A percentile compares a stretch with the other conserved stretches of the same genome.
Conservation (phyloP, 2,113 vertebrate species). For the Pseudorhombus dupliciocellatus region DNA sequence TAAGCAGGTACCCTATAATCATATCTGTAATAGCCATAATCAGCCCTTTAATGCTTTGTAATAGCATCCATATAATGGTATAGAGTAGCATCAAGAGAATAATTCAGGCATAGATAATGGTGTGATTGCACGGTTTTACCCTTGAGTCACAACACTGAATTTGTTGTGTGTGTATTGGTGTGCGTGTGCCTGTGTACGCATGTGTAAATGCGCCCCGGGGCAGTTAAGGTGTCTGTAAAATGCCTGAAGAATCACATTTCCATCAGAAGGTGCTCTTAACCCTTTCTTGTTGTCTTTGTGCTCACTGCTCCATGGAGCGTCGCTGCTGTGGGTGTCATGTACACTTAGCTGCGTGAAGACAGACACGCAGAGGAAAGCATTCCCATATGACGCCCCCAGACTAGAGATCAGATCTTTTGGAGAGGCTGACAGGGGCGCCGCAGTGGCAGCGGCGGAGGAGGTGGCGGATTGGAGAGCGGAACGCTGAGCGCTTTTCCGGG, state of each 20-base stretch:
- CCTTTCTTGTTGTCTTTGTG: slow-evolving; percentile 68
- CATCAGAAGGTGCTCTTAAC: slow-evolving; percentile 79
- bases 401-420: slow-evolving; percentile 65
- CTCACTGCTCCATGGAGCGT: slow-evolving; percentile 61
- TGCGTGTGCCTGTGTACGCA: slow-evolving; percentile 50
- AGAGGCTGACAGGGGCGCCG: slow-evolving; percentile 41
- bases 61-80: slow-evolving; percentile 78
- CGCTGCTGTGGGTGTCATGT: slow-evolving; percentile 68
- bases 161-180: slow-evolving; percentile 65
- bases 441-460: slow-evolving; percentile 36
- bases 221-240: slow-evolving; percentile 74
- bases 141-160: slow-evolving; percentile 79
- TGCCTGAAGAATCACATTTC: slow-evolving; percentile 71
- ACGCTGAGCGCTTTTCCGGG: slow-evolving; percentile 59
- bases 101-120: slow-evolving; percentile 78
- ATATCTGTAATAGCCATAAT: slow-evolving; percentile 78
- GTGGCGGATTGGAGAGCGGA: slow-evolving; percentile 36
- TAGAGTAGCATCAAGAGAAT: slow-evolving; percentile 77
- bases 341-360: slow-evolving; percentile 59
- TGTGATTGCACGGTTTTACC: slow-evolving; percentile 74
- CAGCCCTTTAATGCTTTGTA: slow-evolving; percentile 77
- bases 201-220: slow-evolving; percentile 65
- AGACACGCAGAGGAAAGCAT: slow-evolving; percentile 52
- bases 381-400: slow-evolving; percentile 51
- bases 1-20: slow-evolving; percentile 77